phyloP scores from a whole-genome alignment of 2,888 invertebrate genomes.

The Watsonalla binaria region DNA sequence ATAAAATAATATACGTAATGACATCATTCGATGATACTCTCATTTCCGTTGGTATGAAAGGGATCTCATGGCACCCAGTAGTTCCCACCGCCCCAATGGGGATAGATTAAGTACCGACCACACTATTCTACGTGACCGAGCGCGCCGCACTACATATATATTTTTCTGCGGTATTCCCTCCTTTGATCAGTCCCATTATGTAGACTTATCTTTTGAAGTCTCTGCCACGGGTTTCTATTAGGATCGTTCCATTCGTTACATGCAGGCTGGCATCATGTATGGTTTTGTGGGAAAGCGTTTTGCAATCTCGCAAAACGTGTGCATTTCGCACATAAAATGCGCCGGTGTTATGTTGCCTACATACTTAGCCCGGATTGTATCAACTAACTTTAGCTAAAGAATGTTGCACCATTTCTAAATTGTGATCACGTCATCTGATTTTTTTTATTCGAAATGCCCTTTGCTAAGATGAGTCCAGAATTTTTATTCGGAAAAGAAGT shows the following conservation, averaged over 20 bases:
- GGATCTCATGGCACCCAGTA: not conserved
- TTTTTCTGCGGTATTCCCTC: slow-evolving; percentile 14
- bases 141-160: slow-evolving; percentile 23
- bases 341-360: too few species aligned
- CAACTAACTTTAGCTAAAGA: too few species aligned
- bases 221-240: not conserved
- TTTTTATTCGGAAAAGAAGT: too few species aligned
- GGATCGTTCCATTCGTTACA: not conserved
- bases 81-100: slow-evolving; percentile 20
- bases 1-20: too few species aligned
- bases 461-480: too few species aligned
- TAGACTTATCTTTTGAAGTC: slow-evolving; percentile 2
- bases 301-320: too few species aligned
- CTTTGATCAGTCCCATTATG: slow-evolving; percentile 27
- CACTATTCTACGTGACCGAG: slow-evolving; percentile 39
- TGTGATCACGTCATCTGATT: too few species aligned
- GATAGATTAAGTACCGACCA: slow-evolving; percentile 39
- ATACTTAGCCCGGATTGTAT: too few species aligned
- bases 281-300: too few species aligned
- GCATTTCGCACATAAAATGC: too few species aligned
- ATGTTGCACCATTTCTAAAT: too few species aligned
- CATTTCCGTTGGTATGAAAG: not conserved
- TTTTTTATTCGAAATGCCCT: too few species aligned
- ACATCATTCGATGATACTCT: not conserved
- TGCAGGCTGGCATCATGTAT: not conserved